phyloP scores from a whole-genome alignment of 2,113 vertebrate species.

The Benitochromis conjunctus region DNA sequence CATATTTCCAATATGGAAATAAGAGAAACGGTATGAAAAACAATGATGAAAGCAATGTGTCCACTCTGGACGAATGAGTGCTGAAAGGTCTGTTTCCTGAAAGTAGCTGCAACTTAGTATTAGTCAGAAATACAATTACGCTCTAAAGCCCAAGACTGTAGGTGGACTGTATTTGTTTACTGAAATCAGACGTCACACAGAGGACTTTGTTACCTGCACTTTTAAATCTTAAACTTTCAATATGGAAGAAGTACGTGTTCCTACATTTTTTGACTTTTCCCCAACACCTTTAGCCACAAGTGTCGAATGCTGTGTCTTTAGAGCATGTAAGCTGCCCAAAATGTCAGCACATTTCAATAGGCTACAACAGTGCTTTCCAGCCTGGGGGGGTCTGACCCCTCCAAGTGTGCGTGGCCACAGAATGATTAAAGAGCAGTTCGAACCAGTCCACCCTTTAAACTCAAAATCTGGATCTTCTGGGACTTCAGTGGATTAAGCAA shows the following conservation, averaged over 20 bases:
- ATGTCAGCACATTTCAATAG: neutral
- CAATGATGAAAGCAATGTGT: neutral
- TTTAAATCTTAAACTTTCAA: neutral
- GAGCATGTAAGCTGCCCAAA: neutral
- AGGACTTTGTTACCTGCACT: neutral
- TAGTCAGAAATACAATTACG: neutral
- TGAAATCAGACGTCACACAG: neutral
- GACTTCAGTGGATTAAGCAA: neutral
- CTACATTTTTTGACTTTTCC: neutral
- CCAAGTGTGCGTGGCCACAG: neutral
- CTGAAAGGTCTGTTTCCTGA: neutral
- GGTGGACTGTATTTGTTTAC: neutral
- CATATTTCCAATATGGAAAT: neutral
- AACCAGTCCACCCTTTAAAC: neutral
- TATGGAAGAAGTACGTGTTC: neutral
- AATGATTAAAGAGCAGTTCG: neutral
- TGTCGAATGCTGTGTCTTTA: neutral
- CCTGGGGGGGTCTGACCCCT: neutral
- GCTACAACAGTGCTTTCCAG: neutral
- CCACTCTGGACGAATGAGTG: neutral
- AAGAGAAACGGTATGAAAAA: neutral
- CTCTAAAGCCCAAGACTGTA: neutral
- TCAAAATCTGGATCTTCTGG: neutral
- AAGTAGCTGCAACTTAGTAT: neutral
- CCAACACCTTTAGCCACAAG: neutral